Evolutionary conservation across 2,113 vertebrate genomes (phyloP).

Genomic region (zebrafish (Danio rerio)): GRCz12tu NC_133182.1:51479001-51479500

Average conservation of each 20-base stretch:
- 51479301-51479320: conserved; percentile 44
- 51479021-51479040: conserved; percentile 34
- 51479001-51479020: conserved; percentile 36
- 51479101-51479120: conserved; percentile 40
- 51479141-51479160: conserved; percentile 47
- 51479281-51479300: conserved; percentile 25
- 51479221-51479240: conserved; percentile 71
- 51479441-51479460: conserved; percentile 28
- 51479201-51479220: conserved; percentile 42
- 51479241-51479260: conserved; percentile 71
- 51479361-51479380: conserved; percentile 40
- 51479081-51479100: conserved; percentile 22
- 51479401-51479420: conserved; percentile 29
- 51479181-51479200: conserved; percentile 51
- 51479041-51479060: conserved; percentile 11
- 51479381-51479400: conserved; percentile 45
- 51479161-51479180: conserved; percentile 53
- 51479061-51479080: conserved; percentile 42
- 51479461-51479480: background rate
- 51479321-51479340: conserved; percentile 43
- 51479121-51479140: conserved; percentile 41
- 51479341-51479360: conserved; percentile 47
- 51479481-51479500: conserved; percentile 13
- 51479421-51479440: conserved; percentile 40
- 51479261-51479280: conserved; percentile 44